Evolutionary conservation across 1,140 invertebrate species (phyloP), one percentile per base, ranked within the genome.

Genomic region (Pentalonia nigronervosa): DNA sequence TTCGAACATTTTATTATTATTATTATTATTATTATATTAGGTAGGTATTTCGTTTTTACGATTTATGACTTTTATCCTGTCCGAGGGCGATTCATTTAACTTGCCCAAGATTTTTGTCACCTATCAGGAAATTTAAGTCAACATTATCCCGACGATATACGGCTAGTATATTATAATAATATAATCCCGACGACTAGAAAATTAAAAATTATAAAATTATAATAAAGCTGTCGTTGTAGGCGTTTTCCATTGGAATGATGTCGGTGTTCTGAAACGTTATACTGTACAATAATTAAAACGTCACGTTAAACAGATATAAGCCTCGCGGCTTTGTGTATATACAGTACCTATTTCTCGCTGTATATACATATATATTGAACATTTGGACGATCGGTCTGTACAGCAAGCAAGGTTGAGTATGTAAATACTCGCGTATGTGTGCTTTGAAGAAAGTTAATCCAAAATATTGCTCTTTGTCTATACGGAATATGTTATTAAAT

Each of bases 271-370:
- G 6, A 47, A 86, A 48, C 47, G 45, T 48, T 83, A 4, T 41
- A 41, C 81, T 23, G 34, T 17, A 48, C 30, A 48, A 87, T 87
- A 87, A 87, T 87, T 87, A 87, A 87, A 87, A 87, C 86, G 86
- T 87, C 86, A 87, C 30, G 47, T n/a, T 30, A 67, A n/a, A n/a
- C 30, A 47, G 21, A 20, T 17, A 47, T 8, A 48, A 67, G 47
- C 86, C 86, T 87, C 47, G 86, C 7, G 86, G 86, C 86, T 48
- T 47, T 7, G 14, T 14, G 21, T 41, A 9, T 83, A 47, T 7
- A 67, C 30, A 67, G 30, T 67, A 6, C n/a, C 14, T 14, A 0
- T 1, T 7, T 60, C 3, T 60, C 8, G 14, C 8, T 21, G 4
- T 67, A 17, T 67, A 30, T 30, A 60, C 30, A 60, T 25, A 25